phyloP scores from a whole-genome alignment of 2,797 vertebrate genomes.

The Molothrus ater region DNA sequence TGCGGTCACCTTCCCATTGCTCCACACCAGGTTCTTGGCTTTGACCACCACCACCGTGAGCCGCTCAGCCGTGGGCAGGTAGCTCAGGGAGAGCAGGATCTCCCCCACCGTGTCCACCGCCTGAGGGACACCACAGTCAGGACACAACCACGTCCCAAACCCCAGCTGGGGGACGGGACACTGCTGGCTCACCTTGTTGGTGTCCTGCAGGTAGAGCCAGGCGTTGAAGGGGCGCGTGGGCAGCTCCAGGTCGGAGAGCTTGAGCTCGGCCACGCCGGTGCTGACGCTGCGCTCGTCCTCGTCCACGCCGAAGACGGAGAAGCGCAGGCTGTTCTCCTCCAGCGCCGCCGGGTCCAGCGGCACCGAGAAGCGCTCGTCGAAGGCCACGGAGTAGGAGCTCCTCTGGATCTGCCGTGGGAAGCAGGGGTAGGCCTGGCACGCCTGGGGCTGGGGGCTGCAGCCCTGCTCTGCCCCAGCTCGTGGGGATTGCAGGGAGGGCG shows the following conservation, averaged over 20 bases:
- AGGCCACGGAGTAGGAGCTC: slow-evolving; percentile 87
- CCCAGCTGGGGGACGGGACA: fast-evolving
- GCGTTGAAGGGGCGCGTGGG: slow-evolving; percentile 87
- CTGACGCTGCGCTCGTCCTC: slow-evolving; percentile 88
- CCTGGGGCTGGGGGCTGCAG: not conserved
- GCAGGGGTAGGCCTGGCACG: not conserved
- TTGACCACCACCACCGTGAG: slow-evolving; percentile 97
- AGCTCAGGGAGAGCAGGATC: slow-evolving; percentile 94
- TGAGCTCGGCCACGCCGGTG: slow-evolving; percentile 90
- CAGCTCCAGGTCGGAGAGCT: slow-evolving; percentile 91
- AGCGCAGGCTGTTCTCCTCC: slow-evolving; percentile 91
- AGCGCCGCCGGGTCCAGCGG: slow-evolving; percentile 82
- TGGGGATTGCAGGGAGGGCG: fast-evolving
- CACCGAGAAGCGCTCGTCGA: slow-evolving; percentile 91
- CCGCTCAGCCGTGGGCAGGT: slow-evolving; percentile 94
- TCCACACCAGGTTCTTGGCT: slow-evolving; percentile 95
- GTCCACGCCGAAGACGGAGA: slow-evolving; percentile 89
- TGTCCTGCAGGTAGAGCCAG: slow-evolving; percentile 97
- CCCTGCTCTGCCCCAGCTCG: fast-evolving
- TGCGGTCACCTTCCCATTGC: slow-evolving; percentile 87
- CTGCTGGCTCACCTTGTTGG: slow-evolving; percentile 82
- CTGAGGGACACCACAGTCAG: slow-evolving; percentile 63
- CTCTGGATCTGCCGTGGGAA: slow-evolving; percentile 84
- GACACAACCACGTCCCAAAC: fast-evolving
- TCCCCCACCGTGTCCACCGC: slow-evolving; percentile 91